Base-by-base conservation (phyloP, 1,140 invertebrate species). In the Drosophila santomea region DNA sequence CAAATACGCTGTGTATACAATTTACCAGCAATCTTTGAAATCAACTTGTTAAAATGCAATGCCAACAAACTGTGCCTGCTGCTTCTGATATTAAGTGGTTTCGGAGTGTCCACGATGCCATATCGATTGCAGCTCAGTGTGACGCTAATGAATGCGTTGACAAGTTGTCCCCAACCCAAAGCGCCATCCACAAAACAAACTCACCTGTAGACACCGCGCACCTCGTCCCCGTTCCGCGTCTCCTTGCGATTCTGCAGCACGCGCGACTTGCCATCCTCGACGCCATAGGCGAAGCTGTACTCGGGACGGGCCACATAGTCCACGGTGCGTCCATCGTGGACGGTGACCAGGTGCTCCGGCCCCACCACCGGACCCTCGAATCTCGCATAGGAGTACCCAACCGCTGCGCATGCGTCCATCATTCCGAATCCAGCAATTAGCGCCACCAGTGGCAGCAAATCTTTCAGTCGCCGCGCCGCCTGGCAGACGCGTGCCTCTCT, bases 201-300 rank as follows among this genome's bases (percentile, higher is more conserved):
- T 78, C 51, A 94, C 93, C 94, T 94, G 92, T 96, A 96, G 82
- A 95, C 94, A 23, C 96, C 96, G 17, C 93, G 92, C 23, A 96
- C 95, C 2, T 94, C 93, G 79, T 96, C 95, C 38, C 96, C 96
- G 66, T 95, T 93, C 43, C 95, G 94, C 43, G 93, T 94, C 90
- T 96, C 95, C 72, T 95, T 94, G 68, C 95, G 95, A 71, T 94
- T 94, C 90, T 96, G 95, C 56, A 94, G 94, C 91, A 96, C 95
- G 45, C 96, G 95, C 71, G 94, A 95, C 78, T 94, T 93, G 2
- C 95, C 94, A 92, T 96, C 95, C 64, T 95, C 94, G 12, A 96
- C 95, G 41, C 95, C 95, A 83, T 96, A 96, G 1, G 94, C 93
- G 88, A 95, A 96, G 36, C 94, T 93, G 74, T 96, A 96, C 82